phyloP scores from a whole-genome alignment of 1,140 invertebrate genomes.

The Vanessa tameamea region DNA sequence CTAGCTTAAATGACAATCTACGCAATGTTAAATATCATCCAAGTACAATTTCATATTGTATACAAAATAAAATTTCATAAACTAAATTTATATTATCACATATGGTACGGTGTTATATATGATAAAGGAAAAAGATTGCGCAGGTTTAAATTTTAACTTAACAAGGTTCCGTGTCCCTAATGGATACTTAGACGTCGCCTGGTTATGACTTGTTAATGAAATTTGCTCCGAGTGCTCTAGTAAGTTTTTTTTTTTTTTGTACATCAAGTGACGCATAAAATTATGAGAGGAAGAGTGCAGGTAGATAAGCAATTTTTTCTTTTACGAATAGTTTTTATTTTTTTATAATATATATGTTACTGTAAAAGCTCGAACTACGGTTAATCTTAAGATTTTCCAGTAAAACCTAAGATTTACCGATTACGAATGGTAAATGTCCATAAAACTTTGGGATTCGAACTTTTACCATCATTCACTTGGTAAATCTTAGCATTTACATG shows the following conservation, averaged over 20 bases:
- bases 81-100: background rate
- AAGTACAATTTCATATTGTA: too few species aligned
- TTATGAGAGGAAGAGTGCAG: slow-evolving; percentile 4
- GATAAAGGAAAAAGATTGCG: background rate
- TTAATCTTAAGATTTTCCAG: too few species aligned
- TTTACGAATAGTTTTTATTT: background rate
- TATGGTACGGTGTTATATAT: background rate
- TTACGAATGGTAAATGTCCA: too few species aligned
- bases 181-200: slow-evolving; percentile 5
- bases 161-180: slow-evolving; percentile 11
- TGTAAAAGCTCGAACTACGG: too few species aligned
- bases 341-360: too few species aligned
- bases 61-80: too few species aligned
- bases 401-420: too few species aligned
- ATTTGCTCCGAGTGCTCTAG: slow-evolving; percentile 19
- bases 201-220: slow-evolving; percentile 24
- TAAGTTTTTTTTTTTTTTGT: slow-evolving; percentile 14
- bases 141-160: slow-evolving; percentile 14
- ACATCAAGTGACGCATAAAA: slow-evolving; percentile 14
- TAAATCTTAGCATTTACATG: too few species aligned
- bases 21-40: too few species aligned
- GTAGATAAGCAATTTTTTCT: background rate
- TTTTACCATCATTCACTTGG: too few species aligned
- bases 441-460: too few species aligned
- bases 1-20: too few species aligned